Base-by-base conservation (phyloP, 2,113 vertebrate species). In the Ctenomys sociabilis region DNA sequence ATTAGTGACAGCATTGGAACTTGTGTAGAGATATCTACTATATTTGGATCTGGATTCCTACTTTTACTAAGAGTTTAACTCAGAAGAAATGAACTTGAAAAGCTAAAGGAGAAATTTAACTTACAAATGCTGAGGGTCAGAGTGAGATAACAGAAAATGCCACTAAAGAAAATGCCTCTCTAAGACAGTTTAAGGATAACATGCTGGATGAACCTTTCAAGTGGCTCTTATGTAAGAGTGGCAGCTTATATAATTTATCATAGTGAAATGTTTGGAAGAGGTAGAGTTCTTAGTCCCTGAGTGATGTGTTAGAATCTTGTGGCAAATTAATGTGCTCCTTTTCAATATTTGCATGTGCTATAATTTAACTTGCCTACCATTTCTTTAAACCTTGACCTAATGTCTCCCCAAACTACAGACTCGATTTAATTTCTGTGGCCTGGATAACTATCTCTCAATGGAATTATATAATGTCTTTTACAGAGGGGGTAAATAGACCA, bases 371-470 rank as follows among this genome's bases (percentile, higher is more conserved):
- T 88, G 93, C 70, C 68, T 89, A 75, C 61, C 91, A 40, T 21
- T 80, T 95, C 61, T 75, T 95, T 80, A 93, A 94, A 90, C 9
- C 49, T 13, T 90, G 82, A 81, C 59, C 40, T 90, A 91, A 82
- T 82, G 32, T 92, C 35, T 57, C 32, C 72, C 52, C 70, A 93
- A 87, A 95, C 82, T 52, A 14, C 14, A 95, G 26, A 90, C 90
- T 92, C 90, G 95, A 93, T 77, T 6, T 80, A 49, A 95, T 84
- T 92, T 93, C 63, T 95, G 91, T 52, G 75, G 40, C 82, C 84
- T 95, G 82, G 32, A 77, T 57, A 80, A 77, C 57, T 84, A 87
- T 35, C 81, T 64, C 4, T 77, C 73, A 2, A 40, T 37, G 13
- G 63, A 87, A 26, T 96, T 93, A 95, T 2, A 5, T 75, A 87